Evolutionary conservation across 2,113 vertebrate species (phyloP).

Genomic region (Oreotragus oreotragus): DNA sequence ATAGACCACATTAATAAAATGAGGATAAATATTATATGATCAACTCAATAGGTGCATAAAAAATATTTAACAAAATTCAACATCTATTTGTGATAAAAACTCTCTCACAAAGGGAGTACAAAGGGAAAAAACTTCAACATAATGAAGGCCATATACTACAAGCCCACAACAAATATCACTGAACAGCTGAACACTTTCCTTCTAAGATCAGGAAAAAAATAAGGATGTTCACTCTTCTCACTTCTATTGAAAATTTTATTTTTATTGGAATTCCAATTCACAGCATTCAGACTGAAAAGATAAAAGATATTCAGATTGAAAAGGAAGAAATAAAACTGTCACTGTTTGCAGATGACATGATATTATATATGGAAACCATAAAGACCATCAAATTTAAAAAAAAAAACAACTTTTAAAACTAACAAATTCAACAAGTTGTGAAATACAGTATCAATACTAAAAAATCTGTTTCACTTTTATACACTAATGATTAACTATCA

Average conservation of each 20-base stretch:
- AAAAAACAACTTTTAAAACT: not conserved
- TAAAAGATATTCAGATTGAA: not conserved
- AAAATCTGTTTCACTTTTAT: not conserved
- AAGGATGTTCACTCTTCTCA: not conserved
- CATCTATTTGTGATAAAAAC: not conserved
- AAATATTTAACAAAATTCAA: not conserved
- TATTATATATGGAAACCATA: not conserved
- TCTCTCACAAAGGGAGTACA: not conserved
- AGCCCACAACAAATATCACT: not conserved
- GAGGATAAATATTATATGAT: not conserved
- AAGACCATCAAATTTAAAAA: not conserved
- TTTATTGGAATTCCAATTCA: not conserved
- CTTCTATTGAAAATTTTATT: not conserved
- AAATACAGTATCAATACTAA: not conserved
- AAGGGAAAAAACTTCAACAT: not conserved
- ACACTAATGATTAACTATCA: not conserved
- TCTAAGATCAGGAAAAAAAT: not conserved
- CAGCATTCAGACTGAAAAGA: not conserved
- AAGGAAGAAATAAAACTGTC: not conserved
- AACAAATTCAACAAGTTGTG: not conserved
- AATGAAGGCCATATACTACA: not conserved
- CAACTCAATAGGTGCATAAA: not conserved
- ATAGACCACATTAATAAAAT: not conserved
- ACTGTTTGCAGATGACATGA: not conserved
- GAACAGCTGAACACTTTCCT: not conserved